Conservation (phyloP, 2,888 invertebrate species). For the Drosophila acutilabella region DNA sequence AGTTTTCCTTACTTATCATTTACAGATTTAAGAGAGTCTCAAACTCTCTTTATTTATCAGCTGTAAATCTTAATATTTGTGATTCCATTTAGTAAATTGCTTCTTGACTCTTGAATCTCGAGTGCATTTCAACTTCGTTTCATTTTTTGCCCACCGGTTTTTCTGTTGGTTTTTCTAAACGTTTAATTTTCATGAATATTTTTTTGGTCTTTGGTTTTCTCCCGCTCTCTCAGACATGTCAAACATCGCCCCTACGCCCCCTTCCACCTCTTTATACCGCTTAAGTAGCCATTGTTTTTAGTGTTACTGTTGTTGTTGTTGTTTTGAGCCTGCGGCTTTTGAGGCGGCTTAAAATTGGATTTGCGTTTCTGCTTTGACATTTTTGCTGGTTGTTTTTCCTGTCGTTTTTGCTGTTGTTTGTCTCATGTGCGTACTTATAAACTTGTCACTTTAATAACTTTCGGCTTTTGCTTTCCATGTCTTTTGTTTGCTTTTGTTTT, state of each 20-base stretch:
- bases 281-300: constrained; percentile 77
- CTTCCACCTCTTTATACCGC: constrained; percentile 10
- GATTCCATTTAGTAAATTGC: not conserved
- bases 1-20: too few species aligned
- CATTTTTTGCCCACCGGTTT: constrained; percentile 3
- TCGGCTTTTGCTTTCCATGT: constrained; percentile 21
- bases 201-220: constrained; percentile 11
- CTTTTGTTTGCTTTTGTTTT: constrained; percentile 4
- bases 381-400: constrained; percentile 24
- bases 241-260: not conserved
- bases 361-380: constrained; percentile 70
- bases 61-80: not conserved
- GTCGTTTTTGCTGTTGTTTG: constrained; percentile 32
- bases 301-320: constrained; percentile 50
- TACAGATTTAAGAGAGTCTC: too few species aligned
- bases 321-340: constrained; percentile 69
- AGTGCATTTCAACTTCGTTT: constrained; percentile 30
- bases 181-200: constrained; percentile 58
- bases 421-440: constrained; percentile 69
- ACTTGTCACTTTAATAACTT: constrained; percentile 78
- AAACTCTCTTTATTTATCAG: not conserved
- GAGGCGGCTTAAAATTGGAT: constrained; percentile 77
- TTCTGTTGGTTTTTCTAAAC: constrained; percentile 37
- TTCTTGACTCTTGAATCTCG: not conserved
- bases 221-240: not conserved